Base-by-base conservation (phyloP, 1,140 invertebrate genomes). In the Notospermus geniculatus region DNA sequence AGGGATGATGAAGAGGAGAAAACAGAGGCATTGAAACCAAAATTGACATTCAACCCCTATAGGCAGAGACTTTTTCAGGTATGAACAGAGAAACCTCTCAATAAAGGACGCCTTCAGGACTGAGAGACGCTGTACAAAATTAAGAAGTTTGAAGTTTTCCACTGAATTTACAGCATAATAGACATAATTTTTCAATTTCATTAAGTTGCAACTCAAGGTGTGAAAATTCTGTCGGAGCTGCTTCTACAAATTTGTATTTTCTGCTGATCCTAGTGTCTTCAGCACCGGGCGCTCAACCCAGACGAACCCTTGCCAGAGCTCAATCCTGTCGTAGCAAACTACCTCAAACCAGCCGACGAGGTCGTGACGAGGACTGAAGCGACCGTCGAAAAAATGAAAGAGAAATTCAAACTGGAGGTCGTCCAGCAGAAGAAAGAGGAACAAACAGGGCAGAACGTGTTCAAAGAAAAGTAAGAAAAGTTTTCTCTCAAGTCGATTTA, bases 1-100 rank as follows among this genome's bases (percentile, higher is more conserved):
- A 77, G 76, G 36, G 72, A 78, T 68, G 78, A 79, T 56, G 75
- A 81, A 54, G 73, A 66, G 4, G 74, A 75, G 23, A 62, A 63
- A 53, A 58, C 45, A 32, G 80, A 83, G 63, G 68, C 65, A 28
- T 65, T 82, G 15, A 81, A 83, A 63, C 74, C 80, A 27, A 79
- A 80, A 55, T 55, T 73, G 5, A 75, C 71, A 45, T 80, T 80
- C 66, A 82, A 83, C 65, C 81, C 81, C 7, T 72, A 79, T 64
- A 75, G 81, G 50, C 80, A 83, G 65, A 62, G 79, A 52, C 67
- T 80, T 1, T 83, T 77, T 66, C 81, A 83, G 73, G 80, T 82
- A 70, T 58, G 32, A 50, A 39, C 15, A 7, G 32, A 15, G 32
- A 7, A 7, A 36, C 32, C 15, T 36, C n/a, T n/a, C n/a, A n/a